These are phyloP conservation scores for Nematolebias whitei DNA, from an alignment of 2,113 vertebrate species.

Conservation along the genomic window DNA sequence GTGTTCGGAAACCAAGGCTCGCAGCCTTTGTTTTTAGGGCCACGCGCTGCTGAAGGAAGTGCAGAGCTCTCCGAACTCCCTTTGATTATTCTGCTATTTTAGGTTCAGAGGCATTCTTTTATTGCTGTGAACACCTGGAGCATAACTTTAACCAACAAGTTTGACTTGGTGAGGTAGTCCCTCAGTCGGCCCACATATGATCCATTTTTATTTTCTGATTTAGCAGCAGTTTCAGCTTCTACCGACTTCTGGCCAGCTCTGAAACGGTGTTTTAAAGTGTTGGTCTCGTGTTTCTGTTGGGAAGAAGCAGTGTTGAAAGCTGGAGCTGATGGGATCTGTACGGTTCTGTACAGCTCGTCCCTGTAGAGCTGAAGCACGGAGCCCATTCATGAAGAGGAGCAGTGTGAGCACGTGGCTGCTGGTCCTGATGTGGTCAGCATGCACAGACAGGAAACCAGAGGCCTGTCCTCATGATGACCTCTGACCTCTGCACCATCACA, in stretches of 20 bases:
- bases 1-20: neutral
- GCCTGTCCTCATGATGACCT: neutral
- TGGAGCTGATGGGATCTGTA: too few relatives aligned
- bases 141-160: rapidly evolving
- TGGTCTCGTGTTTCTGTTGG: neutral
- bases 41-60: conserved; percentile 54
- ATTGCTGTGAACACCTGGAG: rapidly evolving
- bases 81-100: neutral
- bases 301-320: neutral
- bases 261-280: neutral
- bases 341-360: too few relatives aligned
- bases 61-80: neutral
- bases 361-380: too few relatives aligned
- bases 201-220: neutral
- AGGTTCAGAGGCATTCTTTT: rapidly evolving
- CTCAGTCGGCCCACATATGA: neutral
- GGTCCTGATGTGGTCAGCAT: neutral
- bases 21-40: conserved; percentile 29
- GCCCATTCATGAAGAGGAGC: neutral
- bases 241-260: neutral
- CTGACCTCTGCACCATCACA: neutral
- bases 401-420: conserved; percentile 20
- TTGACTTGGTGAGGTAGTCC: rapidly evolving
- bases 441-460: neutral
- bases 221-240: neutral